These are phyloP conservation scores for Ceratotherium simum DNA, from an alignment of 2,113 vertebrate species.

Conservation along the genomic window DNA sequence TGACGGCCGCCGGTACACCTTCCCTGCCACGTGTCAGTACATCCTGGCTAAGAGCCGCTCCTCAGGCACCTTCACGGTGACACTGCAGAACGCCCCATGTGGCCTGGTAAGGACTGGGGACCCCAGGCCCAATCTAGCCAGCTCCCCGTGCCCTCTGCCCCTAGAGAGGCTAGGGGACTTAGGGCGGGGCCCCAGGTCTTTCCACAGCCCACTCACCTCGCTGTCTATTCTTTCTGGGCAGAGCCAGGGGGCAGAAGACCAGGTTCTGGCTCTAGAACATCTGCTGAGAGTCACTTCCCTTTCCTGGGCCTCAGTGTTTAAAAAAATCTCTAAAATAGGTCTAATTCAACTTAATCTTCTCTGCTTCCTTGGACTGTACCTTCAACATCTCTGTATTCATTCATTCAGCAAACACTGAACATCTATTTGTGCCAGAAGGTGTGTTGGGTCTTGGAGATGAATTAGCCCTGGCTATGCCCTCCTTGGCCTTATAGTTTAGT, in stretches of 20 bases:
- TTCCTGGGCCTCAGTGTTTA: not conserved
- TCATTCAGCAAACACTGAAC: not conserved
- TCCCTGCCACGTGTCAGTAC: constrained; percentile 95
- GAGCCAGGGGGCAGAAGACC: not conserved
- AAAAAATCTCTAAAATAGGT: not conserved
- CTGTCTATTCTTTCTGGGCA: not conserved
- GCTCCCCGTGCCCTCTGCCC: not conserved
- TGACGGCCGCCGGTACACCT: constrained; percentile 94
- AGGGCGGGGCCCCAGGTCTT: not conserved
- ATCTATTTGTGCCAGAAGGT: not conserved
- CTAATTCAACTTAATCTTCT: constrained; percentile 5
- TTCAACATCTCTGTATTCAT: not conserved
- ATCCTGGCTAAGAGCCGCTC: constrained; percentile 94
- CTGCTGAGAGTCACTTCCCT: not conserved
- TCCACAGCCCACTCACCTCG: not conserved
- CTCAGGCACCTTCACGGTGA: constrained; percentile 92
- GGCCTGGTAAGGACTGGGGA: constrained; percentile 89
- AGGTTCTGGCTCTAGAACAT: not conserved
- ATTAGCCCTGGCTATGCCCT: not conserved
- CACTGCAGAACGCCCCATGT: constrained; percentile 94
- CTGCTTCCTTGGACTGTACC: not conserved
- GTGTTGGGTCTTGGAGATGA: not conserved
- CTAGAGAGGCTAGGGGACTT: not conserved
- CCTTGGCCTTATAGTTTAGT: not conserved
- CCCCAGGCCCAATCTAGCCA: not conserved